These are phyloP conservation scores for Harpalus rufipes DNA, from an alignment of 2,888 invertebrate species.

Conservation along the genomic window DNA sequence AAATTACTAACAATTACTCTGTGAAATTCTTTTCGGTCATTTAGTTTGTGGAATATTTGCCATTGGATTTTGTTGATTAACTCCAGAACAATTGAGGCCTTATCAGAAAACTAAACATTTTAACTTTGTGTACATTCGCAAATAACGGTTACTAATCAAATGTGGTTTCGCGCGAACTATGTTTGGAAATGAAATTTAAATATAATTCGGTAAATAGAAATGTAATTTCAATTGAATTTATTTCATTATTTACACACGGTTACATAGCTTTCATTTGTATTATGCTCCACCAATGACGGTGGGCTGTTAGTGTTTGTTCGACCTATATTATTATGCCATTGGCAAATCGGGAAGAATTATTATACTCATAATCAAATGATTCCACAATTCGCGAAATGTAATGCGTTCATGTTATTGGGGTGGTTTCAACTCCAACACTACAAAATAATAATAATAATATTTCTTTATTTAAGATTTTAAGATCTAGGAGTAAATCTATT, in stretches of 20 bases:
- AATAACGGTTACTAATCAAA: slow-evolving; percentile 59
- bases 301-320: slow-evolving; percentile 2
- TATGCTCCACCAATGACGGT: slow-evolving; percentile 9
- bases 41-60: too few species aligned
- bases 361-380: not conserved
- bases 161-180: slow-evolving; percentile 57
- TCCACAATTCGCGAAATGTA: not conserved
- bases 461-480: too few species aligned
- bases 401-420: not conserved
- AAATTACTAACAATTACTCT: too few species aligned
- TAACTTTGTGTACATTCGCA: slow-evolving; percentile 57
- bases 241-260: slow-evolving; percentile 50
- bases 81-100: not conserved
- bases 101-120: slow-evolving; percentile 56
- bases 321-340: not conserved
- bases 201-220: slow-evolving; percentile 57
- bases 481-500: too few species aligned
- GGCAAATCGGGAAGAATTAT: not conserved
- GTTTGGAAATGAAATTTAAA: slow-evolving; percentile 57
- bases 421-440: too few species aligned
- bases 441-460: too few species aligned
- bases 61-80: not conserved
- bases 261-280: slow-evolving; percentile 34
- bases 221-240: slow-evolving; percentile 52
- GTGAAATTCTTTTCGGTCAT: too few species aligned